phyloP scores from a whole-genome alignment of 2,888 invertebrate species.

The Fissipunctia ypsillon region DNA sequence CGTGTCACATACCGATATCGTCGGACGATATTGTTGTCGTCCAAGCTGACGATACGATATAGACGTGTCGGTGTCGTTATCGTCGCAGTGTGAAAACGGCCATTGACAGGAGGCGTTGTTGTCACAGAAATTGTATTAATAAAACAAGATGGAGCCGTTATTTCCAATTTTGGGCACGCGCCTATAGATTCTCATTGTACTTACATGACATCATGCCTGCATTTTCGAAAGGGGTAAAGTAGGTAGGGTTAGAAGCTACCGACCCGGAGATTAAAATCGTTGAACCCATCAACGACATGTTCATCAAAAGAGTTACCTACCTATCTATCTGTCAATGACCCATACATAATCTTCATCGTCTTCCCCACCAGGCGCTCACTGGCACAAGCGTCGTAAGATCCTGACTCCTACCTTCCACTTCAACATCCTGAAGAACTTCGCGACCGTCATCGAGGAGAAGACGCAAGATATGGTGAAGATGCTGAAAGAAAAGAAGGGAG shows the following conservation, averaged over 20 bases:
- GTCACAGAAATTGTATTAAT: too few species aligned
- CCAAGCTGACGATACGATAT: too few species aligned
- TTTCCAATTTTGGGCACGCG: too few species aligned
- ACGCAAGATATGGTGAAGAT: conserved; percentile 74
- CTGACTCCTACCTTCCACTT: conserved; percentile 93
- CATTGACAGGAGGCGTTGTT: too few species aligned
- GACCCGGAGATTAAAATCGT: background rate
- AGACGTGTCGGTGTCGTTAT: too few species aligned
- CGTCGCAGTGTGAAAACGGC: too few species aligned
- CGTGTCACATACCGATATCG: too few species aligned
- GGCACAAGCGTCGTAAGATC: conserved; percentile 91
- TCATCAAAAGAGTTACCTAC: background rate
- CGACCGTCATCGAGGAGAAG: conserved; percentile 78
- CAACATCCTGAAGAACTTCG: conserved; percentile 89
- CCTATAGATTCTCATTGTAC: too few species aligned
- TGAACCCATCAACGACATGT: background rate
- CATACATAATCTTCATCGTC: background rate
- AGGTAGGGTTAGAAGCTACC: background rate
- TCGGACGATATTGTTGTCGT: too few species aligned
- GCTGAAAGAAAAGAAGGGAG: conserved; percentile 68
- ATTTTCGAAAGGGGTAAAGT: background rate
- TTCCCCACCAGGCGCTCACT: conserved; percentile 84
- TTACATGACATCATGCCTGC: background rate
- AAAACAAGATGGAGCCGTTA: too few species aligned
- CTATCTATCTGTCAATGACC: background rate